Percentiles rank a stretch among this genome's conserved stretches.
phyloP scores from a whole-genome alignment of 2,797 vertebrate species.

The Epinephelus coioides region DNA sequence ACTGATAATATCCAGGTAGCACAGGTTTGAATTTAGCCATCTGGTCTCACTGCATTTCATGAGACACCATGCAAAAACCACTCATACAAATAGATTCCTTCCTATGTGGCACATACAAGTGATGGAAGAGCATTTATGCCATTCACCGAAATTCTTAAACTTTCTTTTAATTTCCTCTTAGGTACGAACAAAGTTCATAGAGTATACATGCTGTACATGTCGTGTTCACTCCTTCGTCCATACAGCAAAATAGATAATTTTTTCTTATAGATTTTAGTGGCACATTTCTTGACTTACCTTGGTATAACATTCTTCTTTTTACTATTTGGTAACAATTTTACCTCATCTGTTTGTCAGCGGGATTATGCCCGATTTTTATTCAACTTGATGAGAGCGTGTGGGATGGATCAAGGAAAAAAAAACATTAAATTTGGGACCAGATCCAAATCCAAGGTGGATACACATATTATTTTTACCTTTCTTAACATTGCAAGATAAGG shows the following conservation, averaged over 20 bases:
- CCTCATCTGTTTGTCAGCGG: no score
- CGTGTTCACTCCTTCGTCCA: not conserved
- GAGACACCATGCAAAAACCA: not conserved
- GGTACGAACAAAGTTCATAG: not conserved
- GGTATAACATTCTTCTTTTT: not conserved
- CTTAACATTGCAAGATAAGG: no score
- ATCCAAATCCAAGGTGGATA: no score
- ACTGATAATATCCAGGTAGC: conserved; percentile 88
- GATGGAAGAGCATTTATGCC: not conserved
- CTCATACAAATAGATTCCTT: not conserved
- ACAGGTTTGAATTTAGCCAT: not conserved
- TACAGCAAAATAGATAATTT: not conserved
- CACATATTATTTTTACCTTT: no score
- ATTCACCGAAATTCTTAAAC: not conserved
- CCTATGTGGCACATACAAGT: not conserved
- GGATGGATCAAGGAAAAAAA: no score
- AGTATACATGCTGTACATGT: not conserved
- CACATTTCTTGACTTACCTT: not conserved
- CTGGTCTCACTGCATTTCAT: not conserved
- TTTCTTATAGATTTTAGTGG: not conserved
- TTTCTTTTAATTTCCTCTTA: not conserved
- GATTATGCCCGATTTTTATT: no score
- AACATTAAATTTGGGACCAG: no score
- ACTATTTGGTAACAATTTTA: no score
- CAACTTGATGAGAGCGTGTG: no score